Base-by-base conservation (phyloP, 2,888 invertebrate genomes). In the Leptopilina syphax region DNA sequence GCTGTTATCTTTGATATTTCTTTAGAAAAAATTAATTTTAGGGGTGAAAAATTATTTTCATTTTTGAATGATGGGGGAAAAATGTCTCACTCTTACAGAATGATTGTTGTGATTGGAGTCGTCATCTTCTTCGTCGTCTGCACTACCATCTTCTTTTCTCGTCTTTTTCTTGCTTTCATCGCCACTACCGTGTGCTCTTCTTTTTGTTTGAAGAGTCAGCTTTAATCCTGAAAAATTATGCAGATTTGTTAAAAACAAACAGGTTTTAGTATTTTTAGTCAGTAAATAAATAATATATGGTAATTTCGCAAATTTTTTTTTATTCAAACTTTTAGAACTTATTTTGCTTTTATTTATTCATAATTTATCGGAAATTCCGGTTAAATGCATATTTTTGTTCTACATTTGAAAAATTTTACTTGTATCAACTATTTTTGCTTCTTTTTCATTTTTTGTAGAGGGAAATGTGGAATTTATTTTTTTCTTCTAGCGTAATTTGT, bases 131-230 rank as follows among this genome's bases (percentile, higher is more conserved):
- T 92, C 92, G 83, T 92, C 92, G 82, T 91, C 92, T 54, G 90
- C 91, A 81, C 91, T 91, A 10, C 91, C 92, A 78, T 92, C 92
- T 84, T 92, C 92, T 81, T 90, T 92, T 79, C 86, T 88, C 79
- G 89, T 82, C 80, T 87, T 90, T 82, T 92, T 92, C 80, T 86
- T 88, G 5, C 86, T 79, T 41, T 91, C 91, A 79, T 91, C 90
- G 41, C 86, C 82, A 84, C 88, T 87, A 10, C 88, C 85, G 82
- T 90, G 89, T 9, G 87, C 91, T 83, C 91, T 85, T 90, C 97
- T 94, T 92, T 97, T 98, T 87, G 96, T 96, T 93, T 97, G 97
- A 91, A 98, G 96, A 90, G 97, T 96, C 90, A 97, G 93, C 93
- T 97, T 98, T 92, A 98, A 94, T 84, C 97, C 96, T 92, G 95